phyloP scores from a whole-genome alignment of 2,797 vertebrate species.

The Tarsius wallacei region DNA sequence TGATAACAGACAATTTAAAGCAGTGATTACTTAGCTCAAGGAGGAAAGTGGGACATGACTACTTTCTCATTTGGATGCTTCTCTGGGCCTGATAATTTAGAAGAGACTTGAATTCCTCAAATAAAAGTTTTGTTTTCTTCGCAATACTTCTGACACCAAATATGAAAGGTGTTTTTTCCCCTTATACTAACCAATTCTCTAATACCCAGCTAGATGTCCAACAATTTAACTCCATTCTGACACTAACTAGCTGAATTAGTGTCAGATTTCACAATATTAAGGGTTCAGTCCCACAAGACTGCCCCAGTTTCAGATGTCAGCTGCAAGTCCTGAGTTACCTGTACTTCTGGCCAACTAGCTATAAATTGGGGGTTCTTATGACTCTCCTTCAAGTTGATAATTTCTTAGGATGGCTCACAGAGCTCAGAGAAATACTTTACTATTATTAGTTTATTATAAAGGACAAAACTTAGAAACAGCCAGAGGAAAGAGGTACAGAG shows the following conservation, averaged over 20 bases:
- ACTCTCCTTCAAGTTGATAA: neutral
- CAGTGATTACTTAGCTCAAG: neutral
- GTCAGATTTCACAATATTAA: neutral
- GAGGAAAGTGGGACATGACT: neutral
- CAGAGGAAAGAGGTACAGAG: neutral
- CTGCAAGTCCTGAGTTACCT: neutral
- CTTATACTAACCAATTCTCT: neutral
- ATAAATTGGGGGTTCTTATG: neutral
- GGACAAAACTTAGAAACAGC: neutral
- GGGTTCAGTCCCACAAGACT: neutral
- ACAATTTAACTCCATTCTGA: neutral
- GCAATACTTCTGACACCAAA: neutral
- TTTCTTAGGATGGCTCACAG: neutral
- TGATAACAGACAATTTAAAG: neutral
- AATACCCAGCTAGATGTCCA: neutral
- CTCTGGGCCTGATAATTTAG: neutral
- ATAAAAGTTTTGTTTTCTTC: neutral
- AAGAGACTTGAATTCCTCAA: neutral
- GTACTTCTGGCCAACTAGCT: neutral
- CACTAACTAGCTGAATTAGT: neutral
- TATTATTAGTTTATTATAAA: neutral
- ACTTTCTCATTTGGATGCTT: neutral
- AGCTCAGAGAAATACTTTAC: neutral
- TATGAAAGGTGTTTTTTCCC: neutral
- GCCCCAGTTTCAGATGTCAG: neutral